Conservation (phyloP, 2,797 vertebrate species). For the Chaetodon trifasciatus region DNA sequence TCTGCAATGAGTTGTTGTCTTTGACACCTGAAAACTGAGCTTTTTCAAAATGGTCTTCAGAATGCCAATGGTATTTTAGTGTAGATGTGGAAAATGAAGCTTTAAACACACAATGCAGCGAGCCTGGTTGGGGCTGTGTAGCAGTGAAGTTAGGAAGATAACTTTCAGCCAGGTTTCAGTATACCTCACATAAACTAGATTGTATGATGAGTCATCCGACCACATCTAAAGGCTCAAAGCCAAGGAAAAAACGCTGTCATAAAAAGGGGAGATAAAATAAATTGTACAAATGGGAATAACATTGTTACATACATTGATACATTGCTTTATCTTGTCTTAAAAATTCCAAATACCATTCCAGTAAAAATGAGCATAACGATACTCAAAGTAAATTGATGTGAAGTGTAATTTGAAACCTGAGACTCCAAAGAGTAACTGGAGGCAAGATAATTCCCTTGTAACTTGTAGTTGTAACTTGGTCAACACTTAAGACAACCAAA, state of each 20-base stretch:
- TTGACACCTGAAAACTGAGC: neutral
- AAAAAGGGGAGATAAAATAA: neutral
- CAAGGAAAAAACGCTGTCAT: neutral
- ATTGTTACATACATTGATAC: too few species aligned
- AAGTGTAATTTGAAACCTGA: too few species aligned
- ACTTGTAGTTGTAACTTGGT: too few species aligned
- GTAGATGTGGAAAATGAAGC: fast-evolving
- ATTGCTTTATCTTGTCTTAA: neutral
- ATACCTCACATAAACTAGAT: neutral
- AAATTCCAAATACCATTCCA: too few species aligned
- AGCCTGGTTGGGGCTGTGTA: neutral
- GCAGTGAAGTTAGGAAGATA: neutral
- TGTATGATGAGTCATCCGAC: neutral
- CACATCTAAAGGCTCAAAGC: neutral
- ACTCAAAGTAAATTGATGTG: too few species aligned
- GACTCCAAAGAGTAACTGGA: too few species aligned
- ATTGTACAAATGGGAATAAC: too few species aligned
- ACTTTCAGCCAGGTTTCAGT: neutral
- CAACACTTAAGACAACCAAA: too few species aligned
- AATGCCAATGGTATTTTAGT: neutral
- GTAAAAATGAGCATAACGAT: too few species aligned
- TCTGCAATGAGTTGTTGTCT: neutral
- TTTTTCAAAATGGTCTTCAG: neutral
- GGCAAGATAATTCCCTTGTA: too few species aligned
- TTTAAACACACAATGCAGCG: neutral